Conservation (phyloP, 2,113 vertebrate species). For the Aleadryas rufinucha region DNA sequence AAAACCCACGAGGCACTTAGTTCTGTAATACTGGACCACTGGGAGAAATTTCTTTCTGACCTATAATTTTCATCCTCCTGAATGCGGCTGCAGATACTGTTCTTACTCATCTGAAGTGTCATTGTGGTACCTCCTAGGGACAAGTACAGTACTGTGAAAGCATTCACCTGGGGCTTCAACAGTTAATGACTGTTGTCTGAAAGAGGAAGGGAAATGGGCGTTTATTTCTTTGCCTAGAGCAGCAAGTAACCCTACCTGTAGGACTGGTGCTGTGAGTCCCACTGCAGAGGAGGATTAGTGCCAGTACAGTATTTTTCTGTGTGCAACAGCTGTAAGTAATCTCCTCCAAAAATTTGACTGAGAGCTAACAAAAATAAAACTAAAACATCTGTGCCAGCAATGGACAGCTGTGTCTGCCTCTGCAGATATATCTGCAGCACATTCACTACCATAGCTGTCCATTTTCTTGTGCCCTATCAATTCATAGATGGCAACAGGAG, state of each 20-base stretch:
- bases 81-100: background rate
- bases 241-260: background rate
- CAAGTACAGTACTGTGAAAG: background rate
- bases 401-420: conserved; percentile 2
- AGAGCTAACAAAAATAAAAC: background rate
- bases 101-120: conserved; percentile 37
- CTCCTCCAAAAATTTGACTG: background rate
- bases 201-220: background rate
- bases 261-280: background rate
- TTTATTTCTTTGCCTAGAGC: background rate
- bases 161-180: background rate
- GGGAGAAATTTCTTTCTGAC: conserved; percentile 49
- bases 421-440: background rate
- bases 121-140: conserved; percentile 32
- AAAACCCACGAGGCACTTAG: background rate
- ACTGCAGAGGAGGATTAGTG: background rate
- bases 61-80: conserved; percentile 31
- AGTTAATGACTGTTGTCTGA: conserved; percentile 10
- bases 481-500: background rate
- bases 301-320: background rate
- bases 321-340: conserved; percentile 34
- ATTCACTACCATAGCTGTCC: background rate
- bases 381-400: conserved; percentile 6
- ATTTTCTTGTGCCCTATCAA: background rate
- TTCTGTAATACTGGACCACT: background rate